Evolutionary conservation across 2,797 vertebrate genomes (phyloP), one percentile per base, ranked within the genome.

Genomic region (Bryconaethiops microstoma): DNA sequence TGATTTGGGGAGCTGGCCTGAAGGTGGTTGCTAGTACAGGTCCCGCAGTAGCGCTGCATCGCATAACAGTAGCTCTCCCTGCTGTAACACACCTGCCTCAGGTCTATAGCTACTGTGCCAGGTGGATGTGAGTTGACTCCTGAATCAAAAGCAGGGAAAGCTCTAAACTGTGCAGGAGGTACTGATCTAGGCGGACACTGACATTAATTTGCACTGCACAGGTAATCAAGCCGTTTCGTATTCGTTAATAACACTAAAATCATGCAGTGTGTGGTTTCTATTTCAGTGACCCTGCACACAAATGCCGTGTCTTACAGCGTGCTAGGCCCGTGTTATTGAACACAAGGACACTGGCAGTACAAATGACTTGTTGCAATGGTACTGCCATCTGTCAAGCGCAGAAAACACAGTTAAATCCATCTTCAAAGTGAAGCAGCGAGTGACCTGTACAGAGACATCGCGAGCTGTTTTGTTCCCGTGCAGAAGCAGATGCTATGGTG

Each of bases 401-500:
- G 14, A 35, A 75, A 60, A 50, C n/a, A 45, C 21, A 14, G 7
- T 19, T 59, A 23, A 63, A 17, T 14, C 7, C 54, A 74, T 60
- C 4, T 19, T 10, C 3, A 12, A 16, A 65, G 69, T 65, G 23
- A 70, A 78, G 19, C 67, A 17, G 39, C 13, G 68, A 70, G 45
- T 70, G 68, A 70, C 42, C 42, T 70, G 68, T 70, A 45, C 29
- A 40, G 40, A 64, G 57, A 67, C 17, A 16, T 50, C 23, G 63
- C 21, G 50, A 54, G 39, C 17, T 75, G 25, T 75, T 21, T 50
- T 8, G 4, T 39, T 69, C 63, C 25, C 45, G 40, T 59, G 78
- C 14, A 25, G 48, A 35, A 82, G 59, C 68, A 82, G 74, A 63
- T 71, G 77, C 59, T 50, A 48, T 73, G 69, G 52, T 80, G 59